Evolutionary conservation across 92 coral and sea anemone genomes (phyloP), one percentile per base, ranked within the genome.

Genomic region (Epizoanthus ramosus): DNA sequence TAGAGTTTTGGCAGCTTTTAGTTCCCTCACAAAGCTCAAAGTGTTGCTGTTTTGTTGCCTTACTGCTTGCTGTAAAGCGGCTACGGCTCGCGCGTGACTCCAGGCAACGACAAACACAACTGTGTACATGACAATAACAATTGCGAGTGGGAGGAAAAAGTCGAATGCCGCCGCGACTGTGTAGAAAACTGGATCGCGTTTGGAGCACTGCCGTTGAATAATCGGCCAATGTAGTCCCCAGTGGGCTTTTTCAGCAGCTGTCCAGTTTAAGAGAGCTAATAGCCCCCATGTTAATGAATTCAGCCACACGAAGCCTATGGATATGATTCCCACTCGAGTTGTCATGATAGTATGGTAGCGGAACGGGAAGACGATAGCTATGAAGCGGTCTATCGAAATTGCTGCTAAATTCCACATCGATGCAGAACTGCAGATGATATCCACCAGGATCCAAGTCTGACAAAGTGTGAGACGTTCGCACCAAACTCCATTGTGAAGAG

Each of bases 1-100:
- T 43, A 95, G 85, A 5, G 95, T 93, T 83, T 95, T 95, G 57
- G 98, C 97, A 4, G 98, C 98, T 80, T 95, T 95, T 6, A 95
- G 91, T 79, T 95, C 98, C 68, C 84, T 87, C 1, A 93, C 89
- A 71, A 93, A 84, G 56, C 86, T 88, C 2, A 93, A 90, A 6
- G 92, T 83, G 16, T 41, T 77, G 70, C 66, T 77, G 63, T 63
- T 77, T 17, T 87, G 83, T 60, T 92, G 89, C 59, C 8, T 80
- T 19, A 86, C 80, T 9, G 82, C 71, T 79, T 87, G 92, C 35
- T 93, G 93, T 15, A 95, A 77, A 8, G 98, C 89, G 5, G 94
- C 95, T 14, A 95, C 92, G 4, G 98, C 98, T 47, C 88, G 88
- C 2, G 98, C 98, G 68, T 95, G 98, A 67, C 90, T 90, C 63